Base-by-base conservation (phyloP, 2,113 vertebrate species). In the Fukomys damarensis region DNA sequence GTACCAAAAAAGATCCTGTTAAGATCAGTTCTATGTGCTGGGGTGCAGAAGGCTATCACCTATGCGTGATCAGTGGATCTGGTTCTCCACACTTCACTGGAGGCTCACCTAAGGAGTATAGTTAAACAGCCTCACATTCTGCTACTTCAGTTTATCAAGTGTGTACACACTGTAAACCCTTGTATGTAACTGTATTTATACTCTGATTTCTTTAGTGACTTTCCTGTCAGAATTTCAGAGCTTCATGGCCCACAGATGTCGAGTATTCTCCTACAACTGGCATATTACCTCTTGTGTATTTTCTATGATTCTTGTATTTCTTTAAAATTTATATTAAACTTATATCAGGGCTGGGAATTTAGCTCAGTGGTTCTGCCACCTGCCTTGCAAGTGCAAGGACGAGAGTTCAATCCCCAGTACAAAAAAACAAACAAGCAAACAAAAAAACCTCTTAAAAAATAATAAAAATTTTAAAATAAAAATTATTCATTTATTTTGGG, bases 11-110 rank as follows among this genome's bases (percentile, higher is more conserved):
- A 97, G 99, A 99, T 14, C 99, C 99, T 68, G 98, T 99, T 91
- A 99, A 99, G 98, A 99, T 99, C 98, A 99, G 98, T 98, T 99
- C 99, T 98, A 99, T 99, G 99, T 99, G 99, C 98, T 99, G 99
- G 99, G 99, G 99, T 98, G 99, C 99, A 93, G 99, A 99, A 98
- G 99, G 99, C 2, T 99, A 99, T 98, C 99, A 99, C 92, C 98
- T 99, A 5, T 99, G 99, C 99, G 99, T 99, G 93, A 98, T 99
- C 92, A 98, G 98, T 89, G 98, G 98, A 89, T 98, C 96, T 93
- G 98, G 98, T 56, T 98, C 96, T 96, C 98, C 97, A 92, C 80
- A 76, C 94, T 86, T 98, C 98, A 43, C 77, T 92, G 88, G 98
- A 98, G 38, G 88, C 90, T 90, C 97, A 98, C 97, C 79, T 97